These are phyloP conservation scores for Metopolophium dirhodum DNA, from an alignment of 1,140 invertebrate species.

Conservation along the genomic window DNA sequence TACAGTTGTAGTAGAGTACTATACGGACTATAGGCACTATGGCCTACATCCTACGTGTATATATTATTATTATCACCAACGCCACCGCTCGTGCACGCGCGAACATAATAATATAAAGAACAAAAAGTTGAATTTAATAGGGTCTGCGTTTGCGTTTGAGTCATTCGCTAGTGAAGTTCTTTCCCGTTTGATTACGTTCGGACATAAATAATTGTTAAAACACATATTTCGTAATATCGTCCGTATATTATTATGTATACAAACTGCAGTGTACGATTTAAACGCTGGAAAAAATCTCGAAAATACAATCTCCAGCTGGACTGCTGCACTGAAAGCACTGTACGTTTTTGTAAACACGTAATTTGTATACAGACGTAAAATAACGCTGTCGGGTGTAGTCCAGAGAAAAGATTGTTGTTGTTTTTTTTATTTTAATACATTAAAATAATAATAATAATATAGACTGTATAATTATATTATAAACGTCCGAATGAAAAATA, in stretches of 20 bases:
- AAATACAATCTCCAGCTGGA: not conserved
- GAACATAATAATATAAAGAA: not conserved
- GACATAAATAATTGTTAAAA: not conserved
- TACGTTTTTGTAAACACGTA: not conserved
- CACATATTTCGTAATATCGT: not conserved
- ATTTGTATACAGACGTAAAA: not conserved
- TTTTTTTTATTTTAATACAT: not conserved
- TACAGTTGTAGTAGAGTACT: not conserved
- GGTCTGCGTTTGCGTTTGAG: no score
- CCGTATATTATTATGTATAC: no score
- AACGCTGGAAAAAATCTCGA: not conserved
- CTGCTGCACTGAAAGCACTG: not conserved
- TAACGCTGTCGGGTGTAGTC: not conserved
- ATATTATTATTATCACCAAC: not conserved
- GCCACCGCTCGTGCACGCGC: not conserved
- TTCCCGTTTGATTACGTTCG: not conserved
- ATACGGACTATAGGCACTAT: not conserved
- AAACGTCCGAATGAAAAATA: not conserved
- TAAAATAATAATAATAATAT: constrained; percentile 2
- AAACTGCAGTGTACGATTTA: not conserved
- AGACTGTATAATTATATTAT: not conserved
- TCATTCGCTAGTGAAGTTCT: not conserved
- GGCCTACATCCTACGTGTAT: not conserved
- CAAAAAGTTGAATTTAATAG: not conserved
- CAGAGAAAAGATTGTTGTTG: no score